Base-by-base conservation (phyloP, 2,888 invertebrate genomes). In the Corbicula japonica region DNA sequence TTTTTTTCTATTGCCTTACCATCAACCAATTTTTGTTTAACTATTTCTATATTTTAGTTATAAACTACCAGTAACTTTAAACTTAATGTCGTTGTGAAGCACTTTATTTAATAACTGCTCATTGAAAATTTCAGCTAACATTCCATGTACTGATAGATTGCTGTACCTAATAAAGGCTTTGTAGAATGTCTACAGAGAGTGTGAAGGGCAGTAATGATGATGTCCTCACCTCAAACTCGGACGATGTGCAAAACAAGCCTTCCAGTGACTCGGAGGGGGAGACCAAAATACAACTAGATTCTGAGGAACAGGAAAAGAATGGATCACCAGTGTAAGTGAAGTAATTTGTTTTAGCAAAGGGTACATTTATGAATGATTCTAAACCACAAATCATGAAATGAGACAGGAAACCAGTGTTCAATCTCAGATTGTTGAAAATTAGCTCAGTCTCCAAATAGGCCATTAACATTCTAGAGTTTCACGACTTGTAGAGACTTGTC, bases 221-320 rank as follows among this genome's bases (percentile, higher is more conserved):
- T 23, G 61, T 61, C 32, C 60, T 62, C 30, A 72, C 70, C 56
- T 41, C 75, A 1, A 68, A 56, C 21, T 52, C 70, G 28, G 76
- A 68, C 41, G 60, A 26, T 21, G 26, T 38, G 60, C 35, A 60
- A 60, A 60, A 10, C 3, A 63, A 65, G 46, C 50, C 58, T 28
- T 23, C 58, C 12, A n/a, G 63, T 32, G 84, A 84, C 34, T 84
- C 83, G 3, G 86, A 78, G 23, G 80, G 78, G 18, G 86, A 86
- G 61, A 63, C 76, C 12, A 86, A 86, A 54, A 86, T 86, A 21
- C 77, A 74, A 61, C 74, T 70, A 26, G 86, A 86, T 78, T 41
- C 75, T 30, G 76, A 84, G 23, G 80, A 84, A 48, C 77, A 74
- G n/a, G 86, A 86, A 61, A 86, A 84, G 41, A 63, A 30, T n/a